Percentiles rank a stretch among this genome's conserved stretches.
Conservation (phyloP, 2,797 vertebrate species). For the Gambelia wislizenii region DNA sequence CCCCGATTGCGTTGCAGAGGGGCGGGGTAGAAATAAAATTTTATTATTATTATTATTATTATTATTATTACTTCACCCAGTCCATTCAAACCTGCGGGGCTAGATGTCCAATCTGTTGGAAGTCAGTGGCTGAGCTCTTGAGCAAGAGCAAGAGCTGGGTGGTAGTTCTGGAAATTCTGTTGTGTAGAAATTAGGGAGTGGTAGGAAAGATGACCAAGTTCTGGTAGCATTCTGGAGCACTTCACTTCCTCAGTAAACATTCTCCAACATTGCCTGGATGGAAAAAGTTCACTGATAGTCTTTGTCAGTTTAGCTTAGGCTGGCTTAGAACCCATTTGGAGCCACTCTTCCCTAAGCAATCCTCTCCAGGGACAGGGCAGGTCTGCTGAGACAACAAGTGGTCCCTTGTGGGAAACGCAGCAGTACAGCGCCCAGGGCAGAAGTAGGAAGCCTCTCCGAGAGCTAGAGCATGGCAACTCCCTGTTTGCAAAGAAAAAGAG, state of each 20-base stretch:
- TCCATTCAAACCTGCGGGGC: not conserved
- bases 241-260: not conserved
- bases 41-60: no score
- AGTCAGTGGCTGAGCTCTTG: not conserved
- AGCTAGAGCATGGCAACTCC: not conserved
- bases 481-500: not conserved
- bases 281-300: no score
- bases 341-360: not conserved
- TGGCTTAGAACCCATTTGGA: not conserved
- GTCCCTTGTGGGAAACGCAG: constrained; percentile 21
- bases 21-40: no score
- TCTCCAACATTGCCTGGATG: not conserved
- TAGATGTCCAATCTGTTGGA: not conserved
- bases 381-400: not conserved
- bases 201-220: no score
- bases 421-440: not conserved
- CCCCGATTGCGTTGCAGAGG: no score
- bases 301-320: not conserved
- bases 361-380: not conserved
- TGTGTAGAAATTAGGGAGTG: not conserved
- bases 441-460: not conserved
- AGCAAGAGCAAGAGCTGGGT: not conserved
- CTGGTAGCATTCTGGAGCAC: not conserved
- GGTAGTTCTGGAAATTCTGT: no score
- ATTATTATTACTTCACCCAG: not conserved